phyloP scores from a whole-genome alignment of 2,888 invertebrate species.

The Seira sanloemensis region DNA sequence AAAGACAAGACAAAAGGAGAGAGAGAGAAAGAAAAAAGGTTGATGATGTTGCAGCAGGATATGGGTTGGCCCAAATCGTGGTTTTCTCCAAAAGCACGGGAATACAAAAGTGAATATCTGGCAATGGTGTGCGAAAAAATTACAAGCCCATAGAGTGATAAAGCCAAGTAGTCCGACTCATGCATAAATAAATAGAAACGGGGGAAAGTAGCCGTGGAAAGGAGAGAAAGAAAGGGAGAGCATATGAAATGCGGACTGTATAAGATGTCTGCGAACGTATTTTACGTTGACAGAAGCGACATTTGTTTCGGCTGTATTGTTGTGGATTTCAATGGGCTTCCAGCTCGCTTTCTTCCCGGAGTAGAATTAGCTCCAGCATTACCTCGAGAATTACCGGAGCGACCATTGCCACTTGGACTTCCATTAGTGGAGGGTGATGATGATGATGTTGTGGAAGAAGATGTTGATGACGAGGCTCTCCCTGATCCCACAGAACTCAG shows the following conservation, averaged over 20 bases:
- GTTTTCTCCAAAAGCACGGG: neutral
- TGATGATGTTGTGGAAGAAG: conserved; percentile 26
- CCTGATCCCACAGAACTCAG: conserved; percentile 38
- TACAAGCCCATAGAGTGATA: conserved; percentile 11
- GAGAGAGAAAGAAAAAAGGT: conserved; percentile 23
- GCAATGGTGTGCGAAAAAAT: conserved; percentile 14
- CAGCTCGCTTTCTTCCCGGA: conserved; percentile 56
- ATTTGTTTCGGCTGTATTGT: conserved; percentile 70
- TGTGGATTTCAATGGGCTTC: conserved; percentile 69
- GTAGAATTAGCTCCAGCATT: conserved; percentile 7
- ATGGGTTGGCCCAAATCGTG: conserved; percentile 10
- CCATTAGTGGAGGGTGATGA: conserved; percentile 46
- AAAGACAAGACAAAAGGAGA: conserved; percentile 19
- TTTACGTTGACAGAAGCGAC: conserved; percentile 61
- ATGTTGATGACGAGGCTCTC: conserved; percentile 47
- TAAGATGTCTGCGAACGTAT: neutral
- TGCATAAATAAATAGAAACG: conserved; percentile 15
- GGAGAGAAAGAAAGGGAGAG: conserved; percentile 1
- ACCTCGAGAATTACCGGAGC: conserved; percentile 35
- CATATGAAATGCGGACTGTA: neutral
- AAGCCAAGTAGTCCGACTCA: conserved; percentile 10
- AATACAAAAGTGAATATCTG: conserved; percentile 14
- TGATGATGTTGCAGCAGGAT: conserved; percentile 25
- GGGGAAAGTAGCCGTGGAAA: neutral
- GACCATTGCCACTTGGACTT: conserved; percentile 38